Evolutionary conservation across 2,797 vertebrate genomes (phyloP), one percentile per base, ranked within the genome.

Genomic region (Tangara arthus): DNA sequence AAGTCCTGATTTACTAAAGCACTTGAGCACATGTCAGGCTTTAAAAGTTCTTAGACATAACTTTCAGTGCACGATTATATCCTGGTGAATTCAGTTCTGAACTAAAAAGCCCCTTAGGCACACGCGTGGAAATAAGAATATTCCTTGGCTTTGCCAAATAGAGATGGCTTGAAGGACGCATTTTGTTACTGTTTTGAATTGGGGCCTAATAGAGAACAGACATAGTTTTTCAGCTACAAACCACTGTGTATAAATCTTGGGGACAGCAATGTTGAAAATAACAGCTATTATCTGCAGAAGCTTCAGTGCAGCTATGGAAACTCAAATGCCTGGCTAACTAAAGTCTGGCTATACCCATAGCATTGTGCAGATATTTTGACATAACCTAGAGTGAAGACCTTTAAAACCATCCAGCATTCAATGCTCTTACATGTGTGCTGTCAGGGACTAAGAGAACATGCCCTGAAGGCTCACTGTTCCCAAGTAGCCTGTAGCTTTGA

Each of bases 211-310:
- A 69, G 89, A 90, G 69, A 97, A 86, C 87, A 95, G 94, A 63
- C 44, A 2, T 69, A 88, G 82, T 86, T 95, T 95, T 92, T 90
- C 69, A 96, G 89, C 76, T 94, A 63, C 82, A 96, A 92, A 91
- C 94, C 91, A 37, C 92, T 88, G 49, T 68, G 35, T 83, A 69
- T 94, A 96, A 97, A 91, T 94, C 91, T 83, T 56, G 22, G 66
- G 84, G 94, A 78, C 52, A 94, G 82, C 76, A 72, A 92, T 24
- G 82, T 49, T 94, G 92, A 87, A 92, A 97, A 96, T 85, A 95
- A 87, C 90, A 85, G 90, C 89, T 90, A 92, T 95, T 93, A 70
- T 94, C 89, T 91, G 64, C 71, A 93, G 68, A 87, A 85, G 46
- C 87, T 93, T 87, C 69, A 86, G 69, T 53, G 63, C 89, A 83